These are phyloP conservation scores for Phyllostomus hastatus DNA, from an alignment of 2,113 vertebrate genomes.

Conservation along the genomic window DNA sequence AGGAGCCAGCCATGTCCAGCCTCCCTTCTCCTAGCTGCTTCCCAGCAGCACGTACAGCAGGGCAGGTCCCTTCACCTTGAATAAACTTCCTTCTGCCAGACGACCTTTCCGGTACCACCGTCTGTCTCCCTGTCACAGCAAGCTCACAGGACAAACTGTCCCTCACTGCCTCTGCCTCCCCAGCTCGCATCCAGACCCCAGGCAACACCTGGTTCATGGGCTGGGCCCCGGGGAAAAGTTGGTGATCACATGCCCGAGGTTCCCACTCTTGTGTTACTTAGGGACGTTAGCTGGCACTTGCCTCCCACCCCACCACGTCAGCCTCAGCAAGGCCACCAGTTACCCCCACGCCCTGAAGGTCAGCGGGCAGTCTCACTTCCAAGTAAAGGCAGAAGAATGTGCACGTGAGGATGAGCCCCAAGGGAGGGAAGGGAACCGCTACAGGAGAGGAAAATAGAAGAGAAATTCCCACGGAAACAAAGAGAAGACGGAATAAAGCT, in stretches of 20 bases:
- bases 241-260: not conserved
- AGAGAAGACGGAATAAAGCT: not conserved
- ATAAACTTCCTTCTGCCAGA: not conserved
- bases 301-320: not conserved
- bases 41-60: not conserved
- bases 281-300: not conserved
- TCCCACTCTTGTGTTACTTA: not conserved
- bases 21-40: not conserved
- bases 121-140: not conserved
- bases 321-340: not conserved
- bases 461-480: not conserved
- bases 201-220: not conserved
- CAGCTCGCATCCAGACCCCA: not conserved
- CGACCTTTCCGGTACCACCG: fast-evolving
- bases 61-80: not conserved
- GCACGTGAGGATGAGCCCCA: not conserved
- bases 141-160: not conserved
- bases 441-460: not conserved
- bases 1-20: not conserved
- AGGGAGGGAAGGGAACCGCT: not conserved
- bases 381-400: not conserved
- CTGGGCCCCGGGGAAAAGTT: not conserved
- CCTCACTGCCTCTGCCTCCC: too few relatives aligned
- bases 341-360: not conserved
- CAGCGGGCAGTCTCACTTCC: not conserved